phyloP scores from a whole-genome alignment of 37 sponge, comb jelly and placozoan species.

The Halichondria panicea region DNA sequence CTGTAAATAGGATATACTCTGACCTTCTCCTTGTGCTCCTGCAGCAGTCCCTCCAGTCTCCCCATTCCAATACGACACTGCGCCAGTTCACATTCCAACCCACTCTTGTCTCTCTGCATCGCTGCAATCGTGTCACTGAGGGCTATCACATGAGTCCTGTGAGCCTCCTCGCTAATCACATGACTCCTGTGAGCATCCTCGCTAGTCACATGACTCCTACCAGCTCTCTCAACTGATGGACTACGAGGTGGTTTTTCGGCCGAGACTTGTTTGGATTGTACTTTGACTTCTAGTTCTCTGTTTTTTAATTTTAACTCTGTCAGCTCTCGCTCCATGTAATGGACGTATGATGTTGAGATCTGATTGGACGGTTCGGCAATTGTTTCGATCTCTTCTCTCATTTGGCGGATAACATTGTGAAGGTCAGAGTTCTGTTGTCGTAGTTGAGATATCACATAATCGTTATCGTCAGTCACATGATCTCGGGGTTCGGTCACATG shows the following conservation, averaged over 20 bases:
- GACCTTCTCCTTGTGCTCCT: constrained; percentile 27
- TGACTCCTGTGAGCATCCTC: neutral
- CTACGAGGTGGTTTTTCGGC: constrained; percentile 21
- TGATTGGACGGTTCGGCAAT: neutral
- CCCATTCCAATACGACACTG: constrained; percentile 13
- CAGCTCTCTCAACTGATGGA: neutral
- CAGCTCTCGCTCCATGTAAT: constrained; percentile 51
- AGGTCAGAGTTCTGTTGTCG: constrained; percentile 51
- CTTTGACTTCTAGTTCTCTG: constrained; percentile 14
- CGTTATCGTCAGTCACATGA: constrained; percentile 17
- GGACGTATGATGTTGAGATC: constrained; percentile 14
- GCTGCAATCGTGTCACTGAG: constrained; percentile 44
- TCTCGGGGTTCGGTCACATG: neutral
- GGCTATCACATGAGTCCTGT: constrained; percentile 31
- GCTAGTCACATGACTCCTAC: neutral
- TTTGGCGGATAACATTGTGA: constrained; percentile 25
- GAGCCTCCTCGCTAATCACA: neutral
- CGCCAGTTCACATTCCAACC: constrained; percentile 12
- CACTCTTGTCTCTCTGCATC: constrained; percentile 56
- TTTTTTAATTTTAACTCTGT: constrained; percentile 37
- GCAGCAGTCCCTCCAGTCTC: constrained; percentile 13
- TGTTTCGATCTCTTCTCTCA: constrained; percentile 63
- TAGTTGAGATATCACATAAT: constrained; percentile 14
- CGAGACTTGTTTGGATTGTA: neutral
- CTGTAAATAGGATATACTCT: too few relatives aligned